Conservation (phyloP, 2,113 vertebrate genomes). For the Varanus salvator region DNA sequence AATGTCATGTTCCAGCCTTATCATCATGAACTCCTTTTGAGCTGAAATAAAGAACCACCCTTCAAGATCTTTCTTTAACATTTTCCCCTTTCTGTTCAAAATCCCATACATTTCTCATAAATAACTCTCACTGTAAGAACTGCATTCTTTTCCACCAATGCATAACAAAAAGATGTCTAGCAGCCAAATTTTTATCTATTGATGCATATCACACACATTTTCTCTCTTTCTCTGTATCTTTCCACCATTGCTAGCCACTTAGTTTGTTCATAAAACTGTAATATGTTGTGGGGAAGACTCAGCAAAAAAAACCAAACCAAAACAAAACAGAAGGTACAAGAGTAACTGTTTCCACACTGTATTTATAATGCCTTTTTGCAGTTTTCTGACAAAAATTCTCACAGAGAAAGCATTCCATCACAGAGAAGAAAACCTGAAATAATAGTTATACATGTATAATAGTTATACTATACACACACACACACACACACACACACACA, state of each 20-base stretch:
- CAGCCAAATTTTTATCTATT: conserved; percentile 8
- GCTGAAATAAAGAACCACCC: conserved; percentile 51
- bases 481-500: too few species aligned
- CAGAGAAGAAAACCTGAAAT: conserved; percentile 38
- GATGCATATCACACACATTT: too few species aligned
- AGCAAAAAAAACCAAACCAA: conserved; percentile 3
- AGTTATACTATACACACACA: too few species aligned
- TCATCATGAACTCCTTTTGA: conserved; percentile 58
- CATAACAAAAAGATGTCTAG: conserved; percentile 32
- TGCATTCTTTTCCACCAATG: conserved; percentile 31
- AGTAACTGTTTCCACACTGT: conserved; percentile 29
- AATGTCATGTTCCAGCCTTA: conserved; percentile 70
- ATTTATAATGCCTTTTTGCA: not conserved
- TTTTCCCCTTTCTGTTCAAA: conserved; percentile 30
- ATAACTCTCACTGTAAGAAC: conserved; percentile 19
- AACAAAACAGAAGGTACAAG: conserved; percentile 40
- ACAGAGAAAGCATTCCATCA: conserved; percentile 9
- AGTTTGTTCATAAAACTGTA: conserved; percentile 32
- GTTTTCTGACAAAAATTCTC: conserved; percentile 32
- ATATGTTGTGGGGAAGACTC: not conserved
- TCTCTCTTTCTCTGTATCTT: conserved; percentile 31
- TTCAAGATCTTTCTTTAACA: conserved; percentile 47
- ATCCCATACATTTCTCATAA: conserved; percentile 42
- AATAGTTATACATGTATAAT: not conserved
- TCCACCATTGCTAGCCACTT: conserved; percentile 30